phyloP scores from a whole-genome alignment of 1,140 invertebrate species.

The Ceratosolen fusciceps region DNA sequence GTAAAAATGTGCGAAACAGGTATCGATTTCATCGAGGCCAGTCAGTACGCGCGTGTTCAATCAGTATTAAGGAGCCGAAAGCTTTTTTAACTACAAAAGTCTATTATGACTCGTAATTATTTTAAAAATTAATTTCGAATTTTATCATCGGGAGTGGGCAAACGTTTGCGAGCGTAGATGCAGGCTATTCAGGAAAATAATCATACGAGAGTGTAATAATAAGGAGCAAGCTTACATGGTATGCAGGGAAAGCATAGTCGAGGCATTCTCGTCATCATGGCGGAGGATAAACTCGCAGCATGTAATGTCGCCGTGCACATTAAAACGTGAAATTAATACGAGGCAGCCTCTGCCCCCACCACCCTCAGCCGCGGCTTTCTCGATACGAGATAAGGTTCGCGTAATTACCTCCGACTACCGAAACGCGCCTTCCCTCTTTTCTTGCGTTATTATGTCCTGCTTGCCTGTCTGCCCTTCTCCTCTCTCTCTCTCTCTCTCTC shows the following conservation, averaged over 20 bases:
- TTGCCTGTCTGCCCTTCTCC: background rate
- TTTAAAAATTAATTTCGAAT: background rate
- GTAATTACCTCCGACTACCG: slow-evolving; percentile 39
- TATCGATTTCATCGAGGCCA: too few species aligned
- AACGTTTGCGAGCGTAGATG: too few species aligned
- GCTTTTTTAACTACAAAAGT: too few species aligned
- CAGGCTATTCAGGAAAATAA: background rate
- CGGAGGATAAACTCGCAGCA: background rate
- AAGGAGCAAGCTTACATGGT: background rate
- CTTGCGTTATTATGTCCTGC: slow-evolving; percentile 21
- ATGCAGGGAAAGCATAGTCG: background rate
- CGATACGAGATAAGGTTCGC: slow-evolving; percentile 22
- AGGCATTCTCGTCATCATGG: background rate
- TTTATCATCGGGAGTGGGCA: too few species aligned
- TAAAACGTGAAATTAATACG: slow-evolving; percentile 45
- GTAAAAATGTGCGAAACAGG: too few species aligned
- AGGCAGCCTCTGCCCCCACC: background rate
- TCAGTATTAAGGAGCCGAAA: too few species aligned
- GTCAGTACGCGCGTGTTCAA: too few species aligned
- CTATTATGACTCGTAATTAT: too few species aligned
- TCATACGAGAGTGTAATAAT: background rate
- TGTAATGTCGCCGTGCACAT: slow-evolving; percentile 2
- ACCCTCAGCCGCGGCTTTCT: background rate
- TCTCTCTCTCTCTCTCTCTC: background rate
- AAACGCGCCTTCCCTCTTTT: slow-evolving; percentile 11